Evolutionary conservation across 2,888 invertebrate genomes (phyloP), one percentile per base, ranked within the genome.

Genomic region (Thyatira batis): DNA sequence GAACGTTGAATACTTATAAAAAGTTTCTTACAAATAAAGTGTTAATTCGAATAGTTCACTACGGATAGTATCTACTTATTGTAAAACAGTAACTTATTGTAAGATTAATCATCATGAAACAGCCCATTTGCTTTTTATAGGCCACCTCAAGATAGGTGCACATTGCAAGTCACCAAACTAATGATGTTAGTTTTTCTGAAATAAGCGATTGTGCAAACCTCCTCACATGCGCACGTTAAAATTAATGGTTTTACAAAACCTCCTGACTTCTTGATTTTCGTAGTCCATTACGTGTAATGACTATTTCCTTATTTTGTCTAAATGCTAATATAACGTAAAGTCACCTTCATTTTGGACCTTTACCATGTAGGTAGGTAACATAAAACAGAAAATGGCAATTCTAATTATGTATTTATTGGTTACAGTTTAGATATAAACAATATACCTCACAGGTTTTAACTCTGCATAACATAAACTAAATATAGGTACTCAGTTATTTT

Each of bases 91-190:
- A 23, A 23, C 23, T 23, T 23, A 23, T 23, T 23, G 23, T 23
- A 4, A 23, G 23, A 6, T 23, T 33, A 33, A 13, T 11, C 33
- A 33, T 13, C 33, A 13, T 5, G 11, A 13, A 33, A 73, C 69
- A 69, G 71, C 75, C 75, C 80, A 82, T 84, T 84, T 81, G 63
- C 68, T 65, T 65, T 71, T 69, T 70, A 71, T 68, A 67, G 57
- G 63, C 69, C 33, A 1, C 33, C 6, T 23, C 6, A 3, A 33
- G n/a, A 13, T 11, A 10, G 13, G n/a, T 33, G 13, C 33, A 71
- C 69, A 70, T 50, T 82, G 86, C 89, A 86, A 89, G 88, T 88
- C 89, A 89, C 80, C 69, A 73, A 78, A 85, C 82, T 82, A 87
- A 88, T 87, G 86, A 85, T 73, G 64, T 63, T 70, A 76, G 78